A percentile compares a stretch with the other conserved stretches of the same genome.
phyloP scores from a whole-genome alignment of 1,140 invertebrate species.

The Bilobella aurantiaca region DNA sequence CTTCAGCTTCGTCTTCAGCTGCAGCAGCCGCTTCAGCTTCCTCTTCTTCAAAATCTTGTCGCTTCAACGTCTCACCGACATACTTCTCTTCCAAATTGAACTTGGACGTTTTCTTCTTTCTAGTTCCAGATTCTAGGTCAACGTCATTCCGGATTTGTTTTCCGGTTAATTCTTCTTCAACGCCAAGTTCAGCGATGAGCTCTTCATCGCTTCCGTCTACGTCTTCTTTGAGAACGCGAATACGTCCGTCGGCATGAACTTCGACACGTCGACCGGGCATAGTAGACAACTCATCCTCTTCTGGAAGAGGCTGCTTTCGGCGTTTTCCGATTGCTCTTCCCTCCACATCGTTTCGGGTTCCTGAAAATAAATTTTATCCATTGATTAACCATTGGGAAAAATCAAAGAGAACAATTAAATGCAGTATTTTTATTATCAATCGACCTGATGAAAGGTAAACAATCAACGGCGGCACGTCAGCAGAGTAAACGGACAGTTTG shows the following conservation, averaged over 20 bases:
- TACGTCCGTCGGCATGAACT: slow-evolving; percentile 21
- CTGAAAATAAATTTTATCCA: slow-evolving; percentile 12
- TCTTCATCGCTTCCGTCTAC: slow-evolving; percentile 6
- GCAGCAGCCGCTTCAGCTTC: neutral
- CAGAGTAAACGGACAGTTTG: slow-evolving; percentile 19
- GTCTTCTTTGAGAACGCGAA: slow-evolving; percentile 12
- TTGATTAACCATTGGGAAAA: neutral
- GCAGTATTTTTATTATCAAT: too few relatives aligned
- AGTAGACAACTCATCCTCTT: slow-evolving; percentile 26
- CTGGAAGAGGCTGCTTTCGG: neutral
- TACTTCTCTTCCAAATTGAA: neutral
- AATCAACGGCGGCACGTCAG: slow-evolving; percentile 13
- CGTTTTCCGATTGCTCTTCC: slow-evolving; percentile 3
- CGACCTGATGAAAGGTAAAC: slow-evolving; percentile 26
- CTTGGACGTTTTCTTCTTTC: neutral
- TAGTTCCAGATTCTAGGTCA: too few relatives aligned
- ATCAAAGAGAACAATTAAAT: neutral
- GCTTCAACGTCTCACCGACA: neutral
- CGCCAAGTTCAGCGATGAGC: neutral
- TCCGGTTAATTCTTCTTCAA: neutral
- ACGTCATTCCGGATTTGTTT: neutral
- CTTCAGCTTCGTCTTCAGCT: neutral
- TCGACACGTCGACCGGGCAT: slow-evolving; percentile 15
- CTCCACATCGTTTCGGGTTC: slow-evolving; percentile 16
- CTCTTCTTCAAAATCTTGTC: slow-evolving; percentile 7